Percentiles rank a stretch among this genome's conserved stretches.
Conservation (phyloP, 2,797 vertebrate genomes). For the Microctenopoma stevenorrisi region DNA sequence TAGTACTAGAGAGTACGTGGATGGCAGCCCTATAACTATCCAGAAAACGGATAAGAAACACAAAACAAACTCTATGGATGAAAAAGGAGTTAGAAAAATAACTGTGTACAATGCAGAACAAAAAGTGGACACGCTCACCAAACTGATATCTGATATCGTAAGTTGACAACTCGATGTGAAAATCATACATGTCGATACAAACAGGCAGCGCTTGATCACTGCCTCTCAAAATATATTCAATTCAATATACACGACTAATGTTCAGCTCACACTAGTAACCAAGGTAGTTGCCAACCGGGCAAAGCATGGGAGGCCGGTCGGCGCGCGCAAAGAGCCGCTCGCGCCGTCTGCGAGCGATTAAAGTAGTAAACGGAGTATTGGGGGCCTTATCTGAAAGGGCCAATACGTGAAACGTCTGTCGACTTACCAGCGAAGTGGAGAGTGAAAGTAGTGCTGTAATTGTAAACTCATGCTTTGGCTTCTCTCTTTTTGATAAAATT, state of each 20-base stretch:
- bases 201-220: slow-evolving; percentile 60
- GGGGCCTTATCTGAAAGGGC: slow-evolving; percentile 55
- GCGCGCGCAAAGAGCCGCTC: slow-evolving; percentile 44
- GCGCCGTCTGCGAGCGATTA: slow-evolving; percentile 46
- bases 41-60: slow-evolving; percentile 78
- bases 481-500: slow-evolving; percentile 75
- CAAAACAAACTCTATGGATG: slow-evolving; percentile 70
- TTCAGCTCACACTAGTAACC: slow-evolving; percentile 78
- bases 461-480: slow-evolving; percentile 85
- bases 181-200: slow-evolving; percentile 74
- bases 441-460: slow-evolving; percentile 67
- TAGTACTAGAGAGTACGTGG: slow-evolving; percentile 54
- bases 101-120: slow-evolving; percentile 68
- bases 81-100: slow-evolving; percentile 75
- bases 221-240: slow-evolving; percentile 77
- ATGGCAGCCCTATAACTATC: slow-evolving; percentile 77
- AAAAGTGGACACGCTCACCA: slow-evolving; percentile 69
- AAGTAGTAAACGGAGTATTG: slow-evolving; percentile 65
- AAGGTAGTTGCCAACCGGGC: slow-evolving; percentile 86
- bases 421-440: slow-evolving; percentile 55
- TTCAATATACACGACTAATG: slow-evolving; percentile 75
- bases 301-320: slow-evolving; percentile 53
- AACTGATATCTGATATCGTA: slow-evolving; percentile 63
- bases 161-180: slow-evolving; percentile 63
- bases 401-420: slow-evolving; percentile 55